phyloP scores from a whole-genome alignment of 2,797 vertebrate species.

The Fundulus diaphanus region DNA sequence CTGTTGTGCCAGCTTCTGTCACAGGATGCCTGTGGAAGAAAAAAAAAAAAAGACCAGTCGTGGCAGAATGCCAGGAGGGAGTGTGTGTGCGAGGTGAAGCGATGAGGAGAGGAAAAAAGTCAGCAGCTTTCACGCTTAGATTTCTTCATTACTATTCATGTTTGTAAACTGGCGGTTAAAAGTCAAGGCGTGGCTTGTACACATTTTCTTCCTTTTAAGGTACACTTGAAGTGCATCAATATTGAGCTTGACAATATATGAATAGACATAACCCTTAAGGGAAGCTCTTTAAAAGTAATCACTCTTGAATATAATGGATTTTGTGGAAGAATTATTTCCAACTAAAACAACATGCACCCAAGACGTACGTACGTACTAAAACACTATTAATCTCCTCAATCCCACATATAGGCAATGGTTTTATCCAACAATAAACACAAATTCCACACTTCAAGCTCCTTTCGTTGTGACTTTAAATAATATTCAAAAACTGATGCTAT shows the following conservation, averaged over 20 bases:
- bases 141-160: constrained; percentile 48
- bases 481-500: not conserved
- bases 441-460: not conserved
- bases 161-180: constrained; percentile 28
- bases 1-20: constrained; percentile 71
- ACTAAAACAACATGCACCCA: no score
- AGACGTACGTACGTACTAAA: no score
- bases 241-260: not conserved
- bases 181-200: constrained; percentile 3
- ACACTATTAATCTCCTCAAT: no score
- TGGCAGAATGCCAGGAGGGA: constrained; percentile 50
- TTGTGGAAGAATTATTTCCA: no score
- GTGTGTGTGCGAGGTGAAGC: not conserved
- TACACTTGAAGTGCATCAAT: not conserved
- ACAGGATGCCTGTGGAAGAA: constrained; percentile 60
- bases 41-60: constrained; percentile 36
- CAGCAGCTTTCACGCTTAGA: constrained; percentile 39
- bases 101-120: constrained; percentile 17
- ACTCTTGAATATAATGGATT: not conserved
- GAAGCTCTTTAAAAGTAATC: not conserved
- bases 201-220: not conserved
- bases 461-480: not conserved
- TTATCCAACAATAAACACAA: not conserved
- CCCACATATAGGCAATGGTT: no score
- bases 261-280: not conserved